These are phyloP conservation scores for Dolichopus griseipennis DNA, from an alignment of 2,888 invertebrate genomes.

Conservation along the genomic window DNA sequence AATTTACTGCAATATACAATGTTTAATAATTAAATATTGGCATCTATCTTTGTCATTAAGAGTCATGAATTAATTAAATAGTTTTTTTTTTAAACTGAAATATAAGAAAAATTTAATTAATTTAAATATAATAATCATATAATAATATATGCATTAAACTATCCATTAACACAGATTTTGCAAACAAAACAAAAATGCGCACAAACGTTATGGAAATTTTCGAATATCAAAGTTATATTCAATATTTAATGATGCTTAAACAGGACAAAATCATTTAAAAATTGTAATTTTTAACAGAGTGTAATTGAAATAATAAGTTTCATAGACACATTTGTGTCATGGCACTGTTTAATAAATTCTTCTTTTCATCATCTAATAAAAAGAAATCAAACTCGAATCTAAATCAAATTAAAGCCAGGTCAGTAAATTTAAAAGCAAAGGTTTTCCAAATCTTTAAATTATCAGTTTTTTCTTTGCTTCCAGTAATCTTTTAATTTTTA, in stretches of 20 bases:
- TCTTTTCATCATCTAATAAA: slow-evolving; percentile 45
- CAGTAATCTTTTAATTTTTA: no score
- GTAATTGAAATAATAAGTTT: not conserved
- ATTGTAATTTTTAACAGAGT: not conserved
- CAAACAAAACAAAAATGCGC: not conserved
- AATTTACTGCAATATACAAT: no score
- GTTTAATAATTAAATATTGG: no score
- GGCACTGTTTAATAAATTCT: slow-evolving; percentile 68
- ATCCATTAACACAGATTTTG: no score
- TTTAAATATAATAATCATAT: no score
- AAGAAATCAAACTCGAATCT: not conserved
- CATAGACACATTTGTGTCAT: slow-evolving; percentile 40
- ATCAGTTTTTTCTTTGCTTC: no score
- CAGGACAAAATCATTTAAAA: not conserved
- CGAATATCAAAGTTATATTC: not conserved
- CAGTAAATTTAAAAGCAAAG: not conserved
- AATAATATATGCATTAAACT: no score
- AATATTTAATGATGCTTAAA: not conserved
- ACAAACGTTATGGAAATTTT: not conserved
- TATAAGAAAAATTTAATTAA: no score
- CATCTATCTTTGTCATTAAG: no score
- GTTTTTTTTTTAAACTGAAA: no score
- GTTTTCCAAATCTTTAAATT: no score
- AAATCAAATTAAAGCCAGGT: not conserved
- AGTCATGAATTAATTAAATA: no score